Evolutionary conservation across 2,113 vertebrate genomes (phyloP).

Genomic region (Vulpes lagopus): DNA sequence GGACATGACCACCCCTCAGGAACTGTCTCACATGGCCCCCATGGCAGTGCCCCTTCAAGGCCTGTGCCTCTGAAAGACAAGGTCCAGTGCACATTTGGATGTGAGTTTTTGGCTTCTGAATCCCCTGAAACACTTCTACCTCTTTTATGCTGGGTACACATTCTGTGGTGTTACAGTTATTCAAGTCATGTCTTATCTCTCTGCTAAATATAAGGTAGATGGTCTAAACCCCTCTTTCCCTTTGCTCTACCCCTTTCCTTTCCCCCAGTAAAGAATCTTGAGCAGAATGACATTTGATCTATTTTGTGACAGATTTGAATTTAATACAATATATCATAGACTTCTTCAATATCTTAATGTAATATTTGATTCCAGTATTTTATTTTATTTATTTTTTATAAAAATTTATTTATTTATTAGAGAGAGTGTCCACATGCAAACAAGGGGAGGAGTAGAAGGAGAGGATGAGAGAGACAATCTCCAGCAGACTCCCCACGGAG

Average conservation of each 20-base stretch:
- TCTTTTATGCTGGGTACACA: background rate
- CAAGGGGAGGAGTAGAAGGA: background rate
- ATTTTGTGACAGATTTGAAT: background rate
- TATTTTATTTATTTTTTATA: background rate
- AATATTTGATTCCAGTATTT: background rate
- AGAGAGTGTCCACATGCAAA: background rate
- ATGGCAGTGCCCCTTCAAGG: accelerated
- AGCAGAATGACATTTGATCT: background rate
- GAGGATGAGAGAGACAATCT: background rate
- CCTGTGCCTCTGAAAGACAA: background rate
- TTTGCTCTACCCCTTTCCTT: background rate
- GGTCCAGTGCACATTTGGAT: too few species aligned
- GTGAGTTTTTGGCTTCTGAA: background rate
- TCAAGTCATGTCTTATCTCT: background rate
- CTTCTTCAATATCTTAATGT: background rate
- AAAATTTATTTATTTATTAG: background rate
- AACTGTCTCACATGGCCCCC: accelerated
- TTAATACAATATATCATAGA: background rate
- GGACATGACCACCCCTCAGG: too few species aligned
- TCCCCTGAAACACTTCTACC: accelerated
- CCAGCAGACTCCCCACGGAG: background rate
- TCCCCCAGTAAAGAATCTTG: background rate
- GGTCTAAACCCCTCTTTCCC: background rate
- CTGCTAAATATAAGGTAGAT: background rate
- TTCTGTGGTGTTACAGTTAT: background rate